Conservation (phyloP, 2,888 invertebrate species). For the Mesopsocus fuscifrons region DNA sequence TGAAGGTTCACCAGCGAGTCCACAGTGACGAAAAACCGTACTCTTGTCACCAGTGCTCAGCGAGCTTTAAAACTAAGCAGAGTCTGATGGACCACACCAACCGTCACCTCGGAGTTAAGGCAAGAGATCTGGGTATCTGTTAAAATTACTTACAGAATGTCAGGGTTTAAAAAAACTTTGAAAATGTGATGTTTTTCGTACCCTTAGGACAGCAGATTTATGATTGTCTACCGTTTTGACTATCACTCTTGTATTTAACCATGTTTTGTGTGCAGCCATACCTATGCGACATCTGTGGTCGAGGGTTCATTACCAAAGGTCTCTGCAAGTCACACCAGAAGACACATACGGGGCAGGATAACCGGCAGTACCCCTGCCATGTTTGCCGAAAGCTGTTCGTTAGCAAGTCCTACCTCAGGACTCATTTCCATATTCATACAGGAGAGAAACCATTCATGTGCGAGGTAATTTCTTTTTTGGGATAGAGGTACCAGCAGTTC, state of each 20-base stretch:
- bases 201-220: no score
- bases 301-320: slow-evolving; percentile 38
- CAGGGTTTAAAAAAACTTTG: no score
- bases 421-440: slow-evolving; percentile 36
- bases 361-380: slow-evolving; percentile 35
- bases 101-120: slow-evolving; percentile 34
- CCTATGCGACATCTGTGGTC: slow-evolving; percentile 35
- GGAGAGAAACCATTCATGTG: slow-evolving; percentile 39
- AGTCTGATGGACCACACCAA: slow-evolving; percentile 37
- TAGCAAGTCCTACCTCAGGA: slow-evolving; percentile 37
- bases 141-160: no score
- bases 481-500: no score
- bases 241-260: no score
- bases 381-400: slow-evolving; percentile 40
- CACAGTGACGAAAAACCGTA: slow-evolving; percentile 38
- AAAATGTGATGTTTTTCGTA: no score
- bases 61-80: slow-evolving; percentile 38
- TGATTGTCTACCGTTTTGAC: no score
- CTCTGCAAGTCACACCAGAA: slow-evolving; percentile 37
- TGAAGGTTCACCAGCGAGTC: slow-evolving; percentile 37
- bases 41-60: slow-evolving; percentile 34
- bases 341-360: slow-evolving; percentile 36
- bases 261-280: slow-evolving; percentile 33
- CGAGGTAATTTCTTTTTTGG: no score
- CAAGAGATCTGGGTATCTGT: no score